Evolutionary conservation across 2,888 invertebrate genomes (phyloP).

Genomic region (Serripes groenlandicus): DNA sequence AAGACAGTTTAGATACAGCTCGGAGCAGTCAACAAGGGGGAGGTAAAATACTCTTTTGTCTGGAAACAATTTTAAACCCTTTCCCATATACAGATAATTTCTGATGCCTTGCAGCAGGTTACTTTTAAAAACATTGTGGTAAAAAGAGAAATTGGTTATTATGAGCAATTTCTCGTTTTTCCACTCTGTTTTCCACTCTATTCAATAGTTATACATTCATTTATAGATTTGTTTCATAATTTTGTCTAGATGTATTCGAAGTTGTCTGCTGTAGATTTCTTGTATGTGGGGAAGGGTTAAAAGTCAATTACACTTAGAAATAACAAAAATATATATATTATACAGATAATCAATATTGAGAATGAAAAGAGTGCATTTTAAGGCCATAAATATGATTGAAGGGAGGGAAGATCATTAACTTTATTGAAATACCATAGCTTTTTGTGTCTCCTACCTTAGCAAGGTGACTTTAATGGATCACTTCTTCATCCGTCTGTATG

Average conservation of each 20-base stretch:
- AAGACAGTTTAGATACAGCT: constrained; percentile 66
- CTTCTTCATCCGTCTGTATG: no score
- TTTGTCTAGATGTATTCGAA: not conserved
- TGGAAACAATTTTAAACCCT: not conserved
- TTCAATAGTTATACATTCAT: not conserved
- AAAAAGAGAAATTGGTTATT: not conserved
- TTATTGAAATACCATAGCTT: no score
- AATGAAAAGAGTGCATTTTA: no score
- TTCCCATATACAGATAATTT: not conserved
- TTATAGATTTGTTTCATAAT: not conserved
- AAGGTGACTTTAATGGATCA: no score
- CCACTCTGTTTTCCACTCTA: not conserved
- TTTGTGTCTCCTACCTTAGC: no score
- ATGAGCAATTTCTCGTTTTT: not conserved
- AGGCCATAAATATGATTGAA: no score
- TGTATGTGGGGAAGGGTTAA: not conserved
- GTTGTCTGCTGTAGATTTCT: not conserved
- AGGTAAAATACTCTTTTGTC: constrained; percentile 35
- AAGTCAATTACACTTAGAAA: no score
- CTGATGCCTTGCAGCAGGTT: not conserved
- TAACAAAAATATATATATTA: no score
- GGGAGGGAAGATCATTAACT: no score
- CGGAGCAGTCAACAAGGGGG: constrained; percentile 60
- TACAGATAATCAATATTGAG: no score
- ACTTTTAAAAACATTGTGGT: not conserved